A percentile compares a stretch with the other conserved stretches of the same genome.
Evolutionary conservation across 2,888 invertebrate genomes (phyloP).

Genomic region (Drosophila gaucha): DNA sequence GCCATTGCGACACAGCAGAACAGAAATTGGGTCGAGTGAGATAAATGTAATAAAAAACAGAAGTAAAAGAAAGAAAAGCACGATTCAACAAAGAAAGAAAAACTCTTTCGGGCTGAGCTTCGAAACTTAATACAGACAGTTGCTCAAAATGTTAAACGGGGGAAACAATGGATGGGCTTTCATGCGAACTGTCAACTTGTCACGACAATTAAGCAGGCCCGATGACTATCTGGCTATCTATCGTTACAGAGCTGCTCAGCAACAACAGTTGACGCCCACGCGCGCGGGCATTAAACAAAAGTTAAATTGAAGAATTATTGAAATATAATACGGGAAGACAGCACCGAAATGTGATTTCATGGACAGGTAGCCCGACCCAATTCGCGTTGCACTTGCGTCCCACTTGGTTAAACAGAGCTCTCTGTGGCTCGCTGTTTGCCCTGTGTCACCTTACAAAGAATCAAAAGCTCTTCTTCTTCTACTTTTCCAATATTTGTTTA

Average conservation of each 20-base stretch:
- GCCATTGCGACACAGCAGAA: constrained; percentile 54
- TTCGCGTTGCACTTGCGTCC: constrained; percentile 51
- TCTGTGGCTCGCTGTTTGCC: constrained; percentile 5
- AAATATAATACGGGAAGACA: constrained; percentile 58
- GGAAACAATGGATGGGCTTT: constrained; percentile 72
- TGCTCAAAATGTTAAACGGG: constrained; percentile 18
- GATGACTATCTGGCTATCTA: constrained; percentile 74
- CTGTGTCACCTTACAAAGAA: constrained; percentile 22
- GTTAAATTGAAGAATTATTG: constrained; percentile 67
- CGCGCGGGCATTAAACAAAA: constrained; percentile 66
- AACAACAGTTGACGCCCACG: constrained; percentile 44
- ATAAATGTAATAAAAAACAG: constrained; percentile 55
- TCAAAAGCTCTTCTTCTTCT: constrained; percentile 40
- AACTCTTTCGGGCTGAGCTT: constrained; percentile 27
- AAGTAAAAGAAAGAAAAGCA: constrained; percentile 45
- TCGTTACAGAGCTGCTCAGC: constrained; percentile 28
- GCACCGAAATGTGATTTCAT: constrained; percentile 8
- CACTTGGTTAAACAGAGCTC: constrained; percentile 32
- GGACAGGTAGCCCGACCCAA: constrained; percentile 53
- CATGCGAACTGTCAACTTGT: constrained; percentile 81
- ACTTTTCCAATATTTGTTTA: constrained; percentile 72
- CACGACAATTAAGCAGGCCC: constrained; percentile 73
- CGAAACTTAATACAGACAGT: constrained; percentile 47
- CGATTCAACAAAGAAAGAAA: constrained; percentile 49
- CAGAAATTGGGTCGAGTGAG: constrained; percentile 72